Conservation (phyloP, 2,888 invertebrate genomes). For the Gortyna flavago region DNA sequence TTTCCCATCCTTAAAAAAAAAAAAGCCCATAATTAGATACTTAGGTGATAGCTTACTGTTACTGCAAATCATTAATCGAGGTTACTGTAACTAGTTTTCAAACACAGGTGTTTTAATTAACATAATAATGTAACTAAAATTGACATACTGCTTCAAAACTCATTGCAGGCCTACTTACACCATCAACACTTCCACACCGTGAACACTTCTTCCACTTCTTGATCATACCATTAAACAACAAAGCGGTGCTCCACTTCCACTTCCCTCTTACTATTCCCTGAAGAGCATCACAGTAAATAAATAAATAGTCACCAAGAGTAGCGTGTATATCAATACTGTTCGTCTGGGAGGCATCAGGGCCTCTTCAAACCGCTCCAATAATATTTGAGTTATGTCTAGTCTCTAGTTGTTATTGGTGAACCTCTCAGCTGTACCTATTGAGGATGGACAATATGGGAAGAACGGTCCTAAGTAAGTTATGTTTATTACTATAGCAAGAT, state of each 20-base stretch:
- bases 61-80: constrained; percentile 38
- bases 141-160: constrained; percentile 12
- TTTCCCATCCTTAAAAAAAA: too few relatives aligned
- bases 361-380: constrained; percentile 40
- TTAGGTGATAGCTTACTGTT: constrained; percentile 22
- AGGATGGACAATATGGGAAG: constrained; percentile 18
- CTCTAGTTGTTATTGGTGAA: constrained; percentile 22
- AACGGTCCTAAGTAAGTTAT: not conserved
- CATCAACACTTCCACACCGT: too few relatives aligned
- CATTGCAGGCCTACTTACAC: not conserved
- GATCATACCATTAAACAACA: constrained; percentile 49
- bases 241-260: constrained; percentile 32
- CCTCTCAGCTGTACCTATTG: constrained; percentile 16
- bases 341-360: constrained; percentile 29
- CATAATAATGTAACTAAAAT: constrained; percentile 8
- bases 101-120: constrained; percentile 29
- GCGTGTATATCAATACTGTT: constrained; percentile 52
- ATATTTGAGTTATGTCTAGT: constrained; percentile 48
- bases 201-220: constrained; percentile 34
- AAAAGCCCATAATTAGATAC: constrained; percentile 3
- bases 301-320: constrained; percentile 45
- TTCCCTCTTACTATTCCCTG: constrained; percentile 52
- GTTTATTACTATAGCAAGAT: constrained; percentile 31
- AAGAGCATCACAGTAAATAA: constrained; percentile 46
- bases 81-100: constrained; percentile 38